Percentiles rank a stretch among this genome's conserved stretches.
These are phyloP conservation scores for Podarcis raffonei DNA, from an alignment of 2,113 vertebrate genomes.

Conservation along the genomic window DNA sequence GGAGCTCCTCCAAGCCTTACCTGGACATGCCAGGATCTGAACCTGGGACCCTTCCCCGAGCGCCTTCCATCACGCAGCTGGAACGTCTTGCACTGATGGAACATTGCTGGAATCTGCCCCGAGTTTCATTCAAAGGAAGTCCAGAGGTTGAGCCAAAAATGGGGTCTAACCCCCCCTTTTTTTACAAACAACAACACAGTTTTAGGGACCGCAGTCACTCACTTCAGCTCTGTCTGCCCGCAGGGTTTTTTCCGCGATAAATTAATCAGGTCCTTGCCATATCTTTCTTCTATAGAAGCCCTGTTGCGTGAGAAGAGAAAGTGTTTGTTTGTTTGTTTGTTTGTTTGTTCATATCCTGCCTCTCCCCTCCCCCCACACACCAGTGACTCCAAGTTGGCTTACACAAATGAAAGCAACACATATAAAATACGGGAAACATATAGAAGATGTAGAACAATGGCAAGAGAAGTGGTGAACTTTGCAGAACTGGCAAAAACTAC, in stretches of 20 bases:
- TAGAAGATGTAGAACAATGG: no score
- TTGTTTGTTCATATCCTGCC: no score
- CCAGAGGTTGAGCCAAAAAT: neutral
- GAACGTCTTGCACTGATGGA: neutral
- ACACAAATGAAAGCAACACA: no score
- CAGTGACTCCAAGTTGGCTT: no score
- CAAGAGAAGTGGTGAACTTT: no score
- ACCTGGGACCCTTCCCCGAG: no score
- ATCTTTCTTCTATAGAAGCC: constrained; percentile 91
- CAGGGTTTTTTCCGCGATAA: constrained; percentile 91
- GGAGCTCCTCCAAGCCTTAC: no score
- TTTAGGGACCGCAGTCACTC: constrained; percentile 59
- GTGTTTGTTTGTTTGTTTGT: no score
- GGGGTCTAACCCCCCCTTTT: neutral
- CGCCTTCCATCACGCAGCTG: neutral
- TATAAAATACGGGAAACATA: no score
- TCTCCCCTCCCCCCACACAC: no score
- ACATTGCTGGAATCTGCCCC: neutral
- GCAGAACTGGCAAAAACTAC: no score
- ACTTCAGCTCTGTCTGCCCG: constrained; percentile 94
- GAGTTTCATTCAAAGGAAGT: neutral
- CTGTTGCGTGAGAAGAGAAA: constrained; percentile 62
- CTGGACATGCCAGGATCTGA: no score
- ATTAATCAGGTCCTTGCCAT: constrained; percentile 91
- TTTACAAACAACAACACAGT: neutral